Evolutionary conservation across 2,888 invertebrate species (phyloP), one percentile per base, ranked within the genome.

Genomic region (Chrysolina oricalcia): DNA sequence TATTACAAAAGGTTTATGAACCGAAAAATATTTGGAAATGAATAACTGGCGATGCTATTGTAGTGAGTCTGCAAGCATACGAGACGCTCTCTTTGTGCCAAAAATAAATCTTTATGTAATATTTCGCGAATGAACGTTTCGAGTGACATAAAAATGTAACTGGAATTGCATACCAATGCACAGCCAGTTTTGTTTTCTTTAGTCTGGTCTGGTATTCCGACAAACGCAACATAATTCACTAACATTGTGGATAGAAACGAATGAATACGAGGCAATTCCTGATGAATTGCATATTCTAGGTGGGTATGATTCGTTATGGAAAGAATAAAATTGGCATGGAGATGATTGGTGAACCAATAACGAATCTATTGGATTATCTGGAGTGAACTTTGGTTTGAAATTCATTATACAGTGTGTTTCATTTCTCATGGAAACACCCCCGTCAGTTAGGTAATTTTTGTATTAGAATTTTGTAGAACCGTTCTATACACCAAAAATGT

Each of bases 21-120:
- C 80, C 78, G 81, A 81, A 81, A 81, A 81, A 80, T 81, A 78
- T 77, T 78, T 67, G 73, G 78, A 78, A 77, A 53, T 80, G 75
- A 68, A 68, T 56, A 53, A 70, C 43, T 70, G 43, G 63, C 63
- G n/a, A 59, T 63, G 64, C 50, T 46, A 65, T 69, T 64, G 69
- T 65, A 73, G 63, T 53, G 63, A 64, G 53, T 64, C 63, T 65
- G 19, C 50, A n/a, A 50, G 50, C 23, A 59, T 27, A 19, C 68
- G 35, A 68, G 53, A 53, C 50, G 53, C 40, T 68, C 35, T 17
- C n/a, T 53, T 41, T 23, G 72, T 72, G 66, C 59, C 72, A 66
- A 72, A 50, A 71, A 63, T 71, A 63, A 70, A 50, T 70, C 63
- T 48, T 62, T 70, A 70, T 17, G 64, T 68, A 68, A 68, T 68